Conservation (phyloP, 1,140 invertebrate species). For the Aethina tumida region DNA sequence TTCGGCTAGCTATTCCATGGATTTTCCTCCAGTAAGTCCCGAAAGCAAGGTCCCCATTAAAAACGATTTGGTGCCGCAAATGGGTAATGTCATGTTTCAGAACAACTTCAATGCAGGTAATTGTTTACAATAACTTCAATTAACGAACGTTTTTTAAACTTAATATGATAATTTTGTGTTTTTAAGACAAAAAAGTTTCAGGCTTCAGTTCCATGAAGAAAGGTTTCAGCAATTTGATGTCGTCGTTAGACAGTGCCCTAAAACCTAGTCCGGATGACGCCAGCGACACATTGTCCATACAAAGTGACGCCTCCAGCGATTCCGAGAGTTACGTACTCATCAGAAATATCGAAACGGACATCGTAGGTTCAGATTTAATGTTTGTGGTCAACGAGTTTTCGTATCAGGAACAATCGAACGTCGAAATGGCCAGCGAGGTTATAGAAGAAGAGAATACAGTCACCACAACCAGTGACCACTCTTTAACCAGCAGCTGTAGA, state of each 20-base stretch:
- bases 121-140: background rate
- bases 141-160: too few species aligned
- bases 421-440: constrained; percentile 78
- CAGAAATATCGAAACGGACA: constrained; percentile 32
- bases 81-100: constrained; percentile 24
- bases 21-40: constrained; percentile 9
- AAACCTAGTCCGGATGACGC: constrained; percentile 58
- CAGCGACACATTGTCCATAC: constrained; percentile 57
- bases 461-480: constrained; percentile 68
- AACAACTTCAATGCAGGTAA: constrained; percentile 30
- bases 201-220: constrained; percentile 68
- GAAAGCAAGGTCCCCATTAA: constrained; percentile 5
- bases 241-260: constrained; percentile 68
- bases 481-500: constrained; percentile 66
- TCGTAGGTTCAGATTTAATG: constrained; percentile 37
- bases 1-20: constrained; percentile 16
- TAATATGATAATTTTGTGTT: too few species aligned
- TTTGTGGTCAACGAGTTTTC: constrained; percentile 40
- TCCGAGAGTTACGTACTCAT: constrained; percentile 67
- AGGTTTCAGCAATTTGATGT: constrained; percentile 67
- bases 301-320: constrained; percentile 70
- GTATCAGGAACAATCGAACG: constrained; percentile 25
- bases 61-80: constrained; percentile 3
- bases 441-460: constrained; percentile 59
- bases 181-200: constrained; percentile 11